Percentiles rank a stretch among this genome's conserved stretches.
Evolutionary conservation across 2,113 vertebrate species (phyloP).

Genomic region (Clupea harengus): DNA sequence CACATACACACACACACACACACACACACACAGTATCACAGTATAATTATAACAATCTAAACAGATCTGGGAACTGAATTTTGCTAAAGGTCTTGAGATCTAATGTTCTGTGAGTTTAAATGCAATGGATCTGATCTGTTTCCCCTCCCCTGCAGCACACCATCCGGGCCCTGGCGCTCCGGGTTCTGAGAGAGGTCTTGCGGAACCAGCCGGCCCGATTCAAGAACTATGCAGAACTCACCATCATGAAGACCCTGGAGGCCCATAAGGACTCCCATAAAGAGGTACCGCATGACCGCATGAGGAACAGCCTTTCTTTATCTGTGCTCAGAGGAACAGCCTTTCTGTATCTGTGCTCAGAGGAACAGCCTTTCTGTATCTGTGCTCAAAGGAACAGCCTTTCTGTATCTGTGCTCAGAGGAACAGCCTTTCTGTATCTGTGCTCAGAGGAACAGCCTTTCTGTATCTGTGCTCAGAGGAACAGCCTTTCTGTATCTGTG

Average conservation of each 20-base stretch:
- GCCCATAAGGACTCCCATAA: conserved; percentile 88
- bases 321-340: no score
- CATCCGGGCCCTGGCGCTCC: conserved; percentile 84
- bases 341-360: no score
- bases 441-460: no score
- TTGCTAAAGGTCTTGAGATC: no score
- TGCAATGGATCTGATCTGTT: background rate
- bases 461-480: no score
- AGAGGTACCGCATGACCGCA: conserved; percentile 67
- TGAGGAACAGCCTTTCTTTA: background rate
- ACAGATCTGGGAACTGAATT: no score
- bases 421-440: no score
- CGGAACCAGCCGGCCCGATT: conserved; percentile 84
- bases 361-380: no score
- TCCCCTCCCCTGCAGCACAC: conserved; percentile 68
- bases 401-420: no score
- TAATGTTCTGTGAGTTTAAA: background rate
- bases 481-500: no score
- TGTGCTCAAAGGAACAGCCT: no score
- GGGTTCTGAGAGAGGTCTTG: conserved; percentile 85
- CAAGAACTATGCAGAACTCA: conserved; percentile 89
- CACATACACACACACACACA: background rate
- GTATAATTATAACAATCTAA: no score
- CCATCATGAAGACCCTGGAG: conserved; percentile 89
- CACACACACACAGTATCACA: background rate